Percentiles rank a stretch among this genome's conserved stretches.
Conservation (phyloP, 1,140 invertebrate species). For the Leptopilina boulardi region DNA sequence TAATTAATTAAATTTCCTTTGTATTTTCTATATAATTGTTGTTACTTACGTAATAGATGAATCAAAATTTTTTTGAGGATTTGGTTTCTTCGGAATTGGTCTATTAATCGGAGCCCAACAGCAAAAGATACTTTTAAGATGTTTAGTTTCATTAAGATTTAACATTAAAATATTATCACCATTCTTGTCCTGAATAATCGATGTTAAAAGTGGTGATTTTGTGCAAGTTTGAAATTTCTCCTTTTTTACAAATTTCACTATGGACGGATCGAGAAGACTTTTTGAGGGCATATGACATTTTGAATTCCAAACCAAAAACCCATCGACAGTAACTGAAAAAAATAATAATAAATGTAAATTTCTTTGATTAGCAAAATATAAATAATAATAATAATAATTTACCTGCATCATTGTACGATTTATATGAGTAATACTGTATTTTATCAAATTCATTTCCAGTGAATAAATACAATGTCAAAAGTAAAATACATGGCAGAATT, state of each 20-base stretch:
- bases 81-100: slow-evolving; percentile 42
- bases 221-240: slow-evolving; percentile 79
- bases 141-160: slow-evolving; percentile 60
- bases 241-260: slow-evolving; percentile 78
- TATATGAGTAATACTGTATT: slow-evolving; percentile 57
- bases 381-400: slow-evolving; percentile 40
- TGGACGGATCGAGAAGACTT: slow-evolving; percentile 81
- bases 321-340: slow-evolving; percentile 63
- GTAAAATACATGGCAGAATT: slow-evolving; percentile 62
- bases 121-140: slow-evolving; percentile 68
- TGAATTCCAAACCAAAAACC: slow-evolving; percentile 82
- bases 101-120: slow-evolving; percentile 77
- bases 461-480: slow-evolving; percentile 65
- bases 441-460: slow-evolving; percentile 53
- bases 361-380: neutral
- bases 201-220: slow-evolving; percentile 73
- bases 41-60: slow-evolving; percentile 74
- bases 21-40: neutral
- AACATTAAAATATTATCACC: slow-evolving; percentile 60
- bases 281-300: slow-evolving; percentile 83
- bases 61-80: slow-evolving; percentile 67
- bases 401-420: slow-evolving; percentile 49
- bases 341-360: slow-evolving; percentile 4
- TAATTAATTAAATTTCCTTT: neutral
- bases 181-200: slow-evolving; percentile 66